A percentile compares a stretch with the other conserved stretches of the same genome.
Conservation (phyloP, 2,888 invertebrate species). For the Apotomis turbidana region DNA sequence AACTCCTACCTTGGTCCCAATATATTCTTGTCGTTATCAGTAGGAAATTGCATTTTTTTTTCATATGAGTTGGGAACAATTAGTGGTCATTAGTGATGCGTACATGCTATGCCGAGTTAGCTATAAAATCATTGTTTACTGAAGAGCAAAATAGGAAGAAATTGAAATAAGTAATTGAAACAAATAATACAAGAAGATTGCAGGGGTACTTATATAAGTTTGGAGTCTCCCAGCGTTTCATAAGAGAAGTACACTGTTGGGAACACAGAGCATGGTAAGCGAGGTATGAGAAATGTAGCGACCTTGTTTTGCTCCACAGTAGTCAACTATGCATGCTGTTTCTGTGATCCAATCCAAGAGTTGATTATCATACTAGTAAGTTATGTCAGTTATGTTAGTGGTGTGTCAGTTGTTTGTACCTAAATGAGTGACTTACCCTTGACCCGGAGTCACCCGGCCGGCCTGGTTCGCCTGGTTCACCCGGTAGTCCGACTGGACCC, state of each 20-base stretch:
- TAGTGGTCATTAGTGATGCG: constrained; percentile 10
- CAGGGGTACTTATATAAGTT: too few species aligned
- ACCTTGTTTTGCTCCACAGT: constrained; percentile 2
- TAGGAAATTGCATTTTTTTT: background rate
- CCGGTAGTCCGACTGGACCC: constrained; percentile 93
- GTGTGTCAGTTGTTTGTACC: background rate
- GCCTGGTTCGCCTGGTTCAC: constrained; percentile 88
- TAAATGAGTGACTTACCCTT: constrained; percentile 86
- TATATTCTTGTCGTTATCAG: background rate
- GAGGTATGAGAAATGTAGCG: too few species aligned
- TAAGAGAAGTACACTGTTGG: too few species aligned
- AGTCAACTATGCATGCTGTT: constrained; percentile 20
- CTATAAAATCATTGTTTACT: constrained; percentile 9
- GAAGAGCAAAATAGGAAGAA: constrained; percentile 9
- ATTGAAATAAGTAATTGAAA: background rate
- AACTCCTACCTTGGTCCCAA: background rate
- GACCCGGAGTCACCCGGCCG: constrained; percentile 90
- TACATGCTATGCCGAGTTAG: background rate
- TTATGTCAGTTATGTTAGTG: constrained; percentile 32
- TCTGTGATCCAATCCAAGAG: constrained; percentile 17
- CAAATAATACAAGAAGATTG: too few species aligned
- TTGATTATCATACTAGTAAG: constrained; percentile 14
- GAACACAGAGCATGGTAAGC: too few species aligned
- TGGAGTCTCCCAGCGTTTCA: too few species aligned
- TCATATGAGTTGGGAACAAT: background rate